Conservation (phyloP, 2,797 vertebrate species). For the Danio tinwini region DNA sequence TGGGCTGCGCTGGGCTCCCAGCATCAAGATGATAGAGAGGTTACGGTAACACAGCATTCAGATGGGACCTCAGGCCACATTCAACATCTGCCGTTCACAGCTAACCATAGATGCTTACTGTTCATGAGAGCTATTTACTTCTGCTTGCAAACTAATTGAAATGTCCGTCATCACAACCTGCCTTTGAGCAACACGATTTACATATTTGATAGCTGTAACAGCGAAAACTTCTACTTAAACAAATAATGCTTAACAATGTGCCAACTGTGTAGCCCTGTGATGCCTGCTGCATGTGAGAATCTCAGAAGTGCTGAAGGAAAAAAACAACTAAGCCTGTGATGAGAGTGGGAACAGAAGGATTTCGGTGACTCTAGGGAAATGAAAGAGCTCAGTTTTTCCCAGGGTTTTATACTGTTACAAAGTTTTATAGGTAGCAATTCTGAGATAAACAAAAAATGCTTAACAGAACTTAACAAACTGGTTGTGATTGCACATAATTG, state of each 20-base stretch:
- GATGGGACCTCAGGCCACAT: slow-evolving; percentile 11
- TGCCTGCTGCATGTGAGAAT: slow-evolving; percentile 3
- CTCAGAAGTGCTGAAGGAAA: slow-evolving; percentile 17
- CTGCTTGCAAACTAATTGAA: slow-evolving; percentile 30
- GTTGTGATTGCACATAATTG: background rate
- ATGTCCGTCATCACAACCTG: background rate
- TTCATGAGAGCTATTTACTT: background rate
- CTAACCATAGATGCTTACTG: slow-evolving; percentile 18
- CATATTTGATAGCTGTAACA: slow-evolving; percentile 4
- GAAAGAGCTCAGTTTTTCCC: slow-evolving; percentile 15
- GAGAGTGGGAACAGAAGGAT: slow-evolving; percentile 23
- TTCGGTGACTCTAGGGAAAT: slow-evolving; percentile 5
- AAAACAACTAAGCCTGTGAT: slow-evolving; percentile 9
- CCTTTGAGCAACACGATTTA: slow-evolving; percentile 14
- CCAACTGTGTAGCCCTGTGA: background rate
- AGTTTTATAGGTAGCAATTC: background rate
- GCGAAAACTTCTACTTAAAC: slow-evolving; percentile 22
- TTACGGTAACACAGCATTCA: slow-evolving; percentile 16
- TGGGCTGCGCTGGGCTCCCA: slow-evolving; percentile 42
- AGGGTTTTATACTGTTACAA: slow-evolving; percentile 20
- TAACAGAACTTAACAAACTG: background rate
- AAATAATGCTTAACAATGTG: slow-evolving; percentile 20
- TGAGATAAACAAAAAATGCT: background rate
- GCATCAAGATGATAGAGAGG: slow-evolving; percentile 48
- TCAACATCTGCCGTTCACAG: slow-evolving; percentile 13